Evolutionary conservation across 2,797 vertebrate genomes (phyloP).

Genomic region (Acipenser oxyrinchus): DNA sequence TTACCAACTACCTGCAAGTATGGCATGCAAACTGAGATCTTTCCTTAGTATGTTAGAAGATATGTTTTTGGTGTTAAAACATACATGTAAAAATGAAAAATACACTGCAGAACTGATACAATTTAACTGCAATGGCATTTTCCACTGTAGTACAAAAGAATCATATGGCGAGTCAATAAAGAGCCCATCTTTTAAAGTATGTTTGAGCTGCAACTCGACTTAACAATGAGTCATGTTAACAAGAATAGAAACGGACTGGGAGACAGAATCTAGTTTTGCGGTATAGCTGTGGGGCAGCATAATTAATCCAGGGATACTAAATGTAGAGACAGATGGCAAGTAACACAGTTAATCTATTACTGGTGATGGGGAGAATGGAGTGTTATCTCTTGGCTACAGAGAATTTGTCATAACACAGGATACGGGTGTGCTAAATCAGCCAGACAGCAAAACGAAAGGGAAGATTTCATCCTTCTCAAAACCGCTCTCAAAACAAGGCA

Average conservation of each 20-base stretch:
- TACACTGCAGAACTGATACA: too few species aligned
- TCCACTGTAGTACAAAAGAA: too few species aligned
- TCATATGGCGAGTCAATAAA: too few species aligned
- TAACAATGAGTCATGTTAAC: slow-evolving; percentile 24
- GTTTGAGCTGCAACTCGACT: too few species aligned
- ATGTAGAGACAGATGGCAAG: slow-evolving; percentile 8
- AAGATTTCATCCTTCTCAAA: neutral
- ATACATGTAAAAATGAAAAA: too few species aligned
- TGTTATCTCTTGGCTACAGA: slow-evolving; percentile 15
- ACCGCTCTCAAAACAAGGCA: neutral
- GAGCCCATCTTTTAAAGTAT: too few species aligned
- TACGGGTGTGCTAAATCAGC: slow-evolving; percentile 6
- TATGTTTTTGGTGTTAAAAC: too few species aligned
- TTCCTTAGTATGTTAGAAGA: too few species aligned
- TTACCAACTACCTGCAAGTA: too few species aligned
- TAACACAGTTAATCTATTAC: slow-evolving; percentile 17
- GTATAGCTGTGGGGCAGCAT: slow-evolving; percentile 4
- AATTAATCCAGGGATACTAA: neutral
- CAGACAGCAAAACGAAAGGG: neutral
- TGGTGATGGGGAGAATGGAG: slow-evolving; percentile 11
- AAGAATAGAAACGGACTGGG: neutral
- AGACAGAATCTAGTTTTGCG: slow-evolving; percentile 4
- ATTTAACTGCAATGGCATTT: too few species aligned
- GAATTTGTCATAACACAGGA: neutral
- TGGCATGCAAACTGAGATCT: too few species aligned